A percentile compares a stretch with the other conserved stretches of the same genome.
These are phyloP conservation scores for Pterocles burchelli DNA, from an alignment of 2,113 vertebrate species.

Conservation along the genomic window DNA sequence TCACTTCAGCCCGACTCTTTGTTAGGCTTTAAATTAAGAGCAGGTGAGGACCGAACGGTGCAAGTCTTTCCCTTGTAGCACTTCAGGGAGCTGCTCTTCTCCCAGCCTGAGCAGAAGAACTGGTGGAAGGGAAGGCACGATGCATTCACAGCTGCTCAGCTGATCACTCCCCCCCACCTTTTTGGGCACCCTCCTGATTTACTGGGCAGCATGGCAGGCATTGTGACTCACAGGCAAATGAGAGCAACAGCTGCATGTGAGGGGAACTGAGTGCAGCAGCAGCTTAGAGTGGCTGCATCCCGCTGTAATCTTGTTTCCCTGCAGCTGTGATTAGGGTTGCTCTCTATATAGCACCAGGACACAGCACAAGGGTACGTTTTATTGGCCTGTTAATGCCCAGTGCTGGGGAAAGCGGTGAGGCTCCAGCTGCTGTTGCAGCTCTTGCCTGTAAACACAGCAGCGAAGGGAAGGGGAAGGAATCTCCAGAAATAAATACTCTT, in stretches of 20 bases:
- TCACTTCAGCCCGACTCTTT: not conserved
- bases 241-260: not conserved
- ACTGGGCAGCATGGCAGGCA: not conserved
- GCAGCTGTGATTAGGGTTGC: constrained; percentile 27
- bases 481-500: not conserved
- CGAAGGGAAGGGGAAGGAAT: not conserved
- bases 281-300: not conserved
- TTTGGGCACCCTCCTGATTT: rapidly evolving
- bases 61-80: not conserved
- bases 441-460: not conserved
- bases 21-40: not conserved
- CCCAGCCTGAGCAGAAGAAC: not conserved
- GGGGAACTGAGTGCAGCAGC: not conserved
- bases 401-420: not conserved
- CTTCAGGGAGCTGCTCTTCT: not conserved
- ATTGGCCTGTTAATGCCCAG: not conserved
- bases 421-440: not conserved
- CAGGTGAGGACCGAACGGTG: not conserved
- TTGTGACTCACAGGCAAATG: not conserved
- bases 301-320: constrained; percentile 6
- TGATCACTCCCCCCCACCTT: not conserved
- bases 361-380: not conserved
- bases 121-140: not conserved
- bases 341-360: constrained; percentile 32
- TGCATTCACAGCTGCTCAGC: not conserved